Evolutionary conservation across 2,113 vertebrate genomes (phyloP).

Genomic region (Phrynocephalus versicolor): DNA sequence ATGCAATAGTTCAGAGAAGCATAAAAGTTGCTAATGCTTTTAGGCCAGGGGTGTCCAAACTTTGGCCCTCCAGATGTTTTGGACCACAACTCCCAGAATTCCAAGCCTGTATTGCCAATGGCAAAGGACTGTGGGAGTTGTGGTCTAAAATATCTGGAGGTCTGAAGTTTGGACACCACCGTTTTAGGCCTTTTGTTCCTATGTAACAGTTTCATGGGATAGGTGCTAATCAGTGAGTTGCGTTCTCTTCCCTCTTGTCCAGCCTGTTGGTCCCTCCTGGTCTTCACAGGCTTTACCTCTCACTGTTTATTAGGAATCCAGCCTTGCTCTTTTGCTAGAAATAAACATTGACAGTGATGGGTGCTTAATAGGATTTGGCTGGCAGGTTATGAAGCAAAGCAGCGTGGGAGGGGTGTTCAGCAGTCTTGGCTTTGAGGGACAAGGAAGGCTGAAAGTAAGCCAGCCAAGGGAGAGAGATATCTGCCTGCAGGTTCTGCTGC

Average conservation of each 20-base stretch:
- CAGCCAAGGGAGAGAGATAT: neutral
- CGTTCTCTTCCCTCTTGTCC: conserved; percentile 38
- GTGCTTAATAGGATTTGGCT: conserved; percentile 63
- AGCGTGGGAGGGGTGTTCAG: neutral
- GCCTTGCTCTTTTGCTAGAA: conserved; percentile 47
- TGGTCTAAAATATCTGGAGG: too few species aligned
- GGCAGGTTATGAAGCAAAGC: conserved; percentile 3
- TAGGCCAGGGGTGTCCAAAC: too few species aligned
- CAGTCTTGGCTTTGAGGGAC: conserved; percentile 7
- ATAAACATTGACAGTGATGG: conserved; percentile 60
- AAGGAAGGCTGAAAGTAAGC: neutral
- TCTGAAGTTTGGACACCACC: too few species aligned
- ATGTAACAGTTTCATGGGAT: conserved; percentile 23
- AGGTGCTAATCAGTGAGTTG: conserved; percentile 49
- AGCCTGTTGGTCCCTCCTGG: conserved; percentile 36
- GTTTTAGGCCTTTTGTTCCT: too few species aligned
- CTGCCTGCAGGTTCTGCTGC: neutral
- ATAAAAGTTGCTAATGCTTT: conserved; percentile 44
- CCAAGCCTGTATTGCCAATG: too few species aligned
- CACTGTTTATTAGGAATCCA: conserved; percentile 50
- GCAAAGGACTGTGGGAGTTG: too few species aligned
- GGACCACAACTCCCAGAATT: too few species aligned
- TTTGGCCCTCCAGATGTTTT: too few species aligned
- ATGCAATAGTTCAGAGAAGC: conserved; percentile 28
- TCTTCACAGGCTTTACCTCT: conserved; percentile 42